Percentiles rank a stretch among this genome's conserved stretches.
Conservation (phyloP, 1,140 invertebrate genomes). For the Sycobia sp. region DNA sequence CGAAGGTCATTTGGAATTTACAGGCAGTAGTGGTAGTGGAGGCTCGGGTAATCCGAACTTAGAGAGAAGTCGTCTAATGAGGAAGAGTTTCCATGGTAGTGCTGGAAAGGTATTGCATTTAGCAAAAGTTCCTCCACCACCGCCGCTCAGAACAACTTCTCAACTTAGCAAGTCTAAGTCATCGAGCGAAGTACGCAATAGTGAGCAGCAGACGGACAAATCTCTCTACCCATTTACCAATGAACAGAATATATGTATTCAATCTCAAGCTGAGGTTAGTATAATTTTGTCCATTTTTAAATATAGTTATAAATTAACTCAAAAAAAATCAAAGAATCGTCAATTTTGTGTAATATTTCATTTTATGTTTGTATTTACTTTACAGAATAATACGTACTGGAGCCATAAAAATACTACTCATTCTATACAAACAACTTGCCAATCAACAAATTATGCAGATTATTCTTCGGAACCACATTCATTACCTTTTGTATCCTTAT, state of each 20-base stretch:
- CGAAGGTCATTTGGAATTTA: conserved; percentile 82
- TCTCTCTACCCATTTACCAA: conserved; percentile 60
- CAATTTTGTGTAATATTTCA: neutral
- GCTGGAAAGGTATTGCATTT: conserved; percentile 78
- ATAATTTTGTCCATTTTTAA: neutral
- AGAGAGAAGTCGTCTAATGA: conserved; percentile 84
- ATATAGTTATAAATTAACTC: neutral
- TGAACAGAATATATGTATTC: conserved; percentile 42
- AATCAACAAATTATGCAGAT: conserved; percentile 56
- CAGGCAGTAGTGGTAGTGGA: conserved; percentile 59
- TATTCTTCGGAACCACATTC: conserved; percentile 68
- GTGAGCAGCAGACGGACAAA: conserved; percentile 61
- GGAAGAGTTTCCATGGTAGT: conserved; percentile 86
- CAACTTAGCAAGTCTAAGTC: conserved; percentile 76
- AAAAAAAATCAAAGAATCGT: neutral
- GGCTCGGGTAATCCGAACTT: conserved; percentile 76
- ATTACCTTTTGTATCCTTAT: conserved; percentile 68
- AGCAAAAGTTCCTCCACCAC: conserved; percentile 84
- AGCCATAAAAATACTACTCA: conserved; percentile 43
- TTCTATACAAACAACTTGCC: conserved; percentile 30
- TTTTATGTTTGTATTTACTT: conserved; percentile 6
- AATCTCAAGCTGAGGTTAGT: conserved; percentile 39
- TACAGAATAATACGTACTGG: conserved; percentile 52
- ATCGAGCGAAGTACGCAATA: conserved; percentile 66
- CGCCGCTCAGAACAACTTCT: conserved; percentile 84